phyloP scores from a whole-genome alignment of 2,888 invertebrate genomes.

The Leptura quadrifasciata region DNA sequence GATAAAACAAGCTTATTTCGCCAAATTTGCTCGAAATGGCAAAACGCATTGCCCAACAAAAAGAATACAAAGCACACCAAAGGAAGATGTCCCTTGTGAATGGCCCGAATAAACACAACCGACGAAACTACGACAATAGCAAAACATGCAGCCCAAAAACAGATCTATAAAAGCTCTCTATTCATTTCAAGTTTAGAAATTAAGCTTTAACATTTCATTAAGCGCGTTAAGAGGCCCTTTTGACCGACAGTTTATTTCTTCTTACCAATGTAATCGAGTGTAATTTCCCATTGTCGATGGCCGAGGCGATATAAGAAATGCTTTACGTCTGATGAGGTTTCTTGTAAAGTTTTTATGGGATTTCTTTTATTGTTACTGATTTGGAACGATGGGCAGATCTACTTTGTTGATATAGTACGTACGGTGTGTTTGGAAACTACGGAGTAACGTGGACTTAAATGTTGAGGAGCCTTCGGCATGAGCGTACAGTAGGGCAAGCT shows the following conservation, averaged over 20 bases:
- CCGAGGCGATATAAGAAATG: constrained; percentile 44
- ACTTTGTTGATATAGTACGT: constrained; percentile 8
- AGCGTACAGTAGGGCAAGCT: too few relatives aligned
- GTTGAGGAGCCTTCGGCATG: too few relatives aligned
- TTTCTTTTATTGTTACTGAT: constrained; percentile 49
- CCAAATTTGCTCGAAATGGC: constrained; percentile 54
- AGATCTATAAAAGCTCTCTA: constrained; percentile 50
- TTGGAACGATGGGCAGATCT: constrained; percentile 13
- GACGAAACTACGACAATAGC: constrained; percentile 25
- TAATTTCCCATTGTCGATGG: constrained; percentile 48
- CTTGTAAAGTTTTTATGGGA: constrained; percentile 51
- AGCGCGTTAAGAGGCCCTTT: constrained; percentile 65
- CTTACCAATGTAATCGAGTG: constrained; percentile 54
- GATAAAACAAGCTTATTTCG: constrained; percentile 55
- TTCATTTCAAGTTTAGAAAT: constrained; percentile 62
- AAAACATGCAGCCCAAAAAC: constrained; percentile 30
- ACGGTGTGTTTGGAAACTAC: background rate
- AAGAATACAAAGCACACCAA: constrained; percentile 35
- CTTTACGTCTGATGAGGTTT: constrained; percentile 47
- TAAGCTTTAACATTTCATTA: constrained; percentile 69
- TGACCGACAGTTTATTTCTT: constrained; percentile 57
- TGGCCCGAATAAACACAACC: constrained; percentile 12
- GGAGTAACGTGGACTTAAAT: background rate
- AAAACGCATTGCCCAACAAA: constrained; percentile 50
- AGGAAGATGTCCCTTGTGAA: constrained; percentile 11